phyloP scores from a whole-genome alignment of 2,113 vertebrate genomes.

The Hyla sarda region DNA sequence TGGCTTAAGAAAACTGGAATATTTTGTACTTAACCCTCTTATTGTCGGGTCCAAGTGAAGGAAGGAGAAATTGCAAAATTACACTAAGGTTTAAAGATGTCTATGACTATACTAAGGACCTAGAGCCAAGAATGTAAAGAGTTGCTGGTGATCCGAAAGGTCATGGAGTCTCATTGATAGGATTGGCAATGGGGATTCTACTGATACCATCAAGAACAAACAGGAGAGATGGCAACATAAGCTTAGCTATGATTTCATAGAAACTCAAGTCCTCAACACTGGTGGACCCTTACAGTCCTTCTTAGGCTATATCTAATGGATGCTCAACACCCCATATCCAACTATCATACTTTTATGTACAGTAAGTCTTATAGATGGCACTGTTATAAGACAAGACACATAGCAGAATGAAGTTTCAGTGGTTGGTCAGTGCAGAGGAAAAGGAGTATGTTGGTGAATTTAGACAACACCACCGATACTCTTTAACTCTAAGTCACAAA shows the following conservation, averaged over 20 bases:
- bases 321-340: neutral
- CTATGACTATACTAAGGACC: neutral
- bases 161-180: neutral
- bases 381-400: neutral
- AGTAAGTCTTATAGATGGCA: neutral
- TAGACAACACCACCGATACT: too few species aligned
- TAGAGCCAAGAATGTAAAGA: neutral
- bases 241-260: neutral
- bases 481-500: too few species aligned
- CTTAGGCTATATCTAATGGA: neutral
- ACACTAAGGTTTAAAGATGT: neutral
- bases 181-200: neutral
- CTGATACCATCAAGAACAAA: neutral
- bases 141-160: too few species aligned
- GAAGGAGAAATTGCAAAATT: neutral
- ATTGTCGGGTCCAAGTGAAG: neutral
- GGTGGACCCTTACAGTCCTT: too few species aligned
- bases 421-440: neutral
- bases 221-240: neutral
- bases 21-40: slow-evolving; percentile 27
- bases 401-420: neutral
- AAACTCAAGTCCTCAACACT: neutral
- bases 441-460: neutral
- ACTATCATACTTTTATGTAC: neutral
- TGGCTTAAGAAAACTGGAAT: slow-evolving; percentile 5